phyloP scores from a whole-genome alignment of 1,140 invertebrate species.

The Trichogramma pretiosum region DNA sequence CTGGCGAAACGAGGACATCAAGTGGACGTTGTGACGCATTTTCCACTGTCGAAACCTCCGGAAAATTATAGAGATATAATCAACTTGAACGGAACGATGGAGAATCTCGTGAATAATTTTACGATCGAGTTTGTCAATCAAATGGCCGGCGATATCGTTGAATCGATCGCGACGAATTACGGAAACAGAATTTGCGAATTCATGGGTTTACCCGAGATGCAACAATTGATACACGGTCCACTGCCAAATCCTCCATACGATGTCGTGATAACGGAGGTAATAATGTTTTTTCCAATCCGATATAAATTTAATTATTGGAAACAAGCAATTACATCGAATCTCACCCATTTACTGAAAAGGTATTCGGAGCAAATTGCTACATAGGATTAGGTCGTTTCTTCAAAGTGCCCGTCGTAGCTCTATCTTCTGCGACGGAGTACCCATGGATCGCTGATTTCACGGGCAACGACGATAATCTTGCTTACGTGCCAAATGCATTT shows the following conservation, averaged over 20 bases:
- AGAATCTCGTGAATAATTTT: neutral
- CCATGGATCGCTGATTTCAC: neutral
- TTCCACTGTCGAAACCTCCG: conserved; percentile 23
- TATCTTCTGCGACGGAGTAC: conserved; percentile 1
- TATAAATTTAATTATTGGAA: neutral
- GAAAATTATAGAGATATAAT: conserved; percentile 30
- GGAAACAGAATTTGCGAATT: conserved; percentile 8
- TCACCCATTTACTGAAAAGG: too few relatives aligned
- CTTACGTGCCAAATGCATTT: neutral
- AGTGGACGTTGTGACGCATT: conserved; percentile 31
- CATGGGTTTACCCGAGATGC: conserved; percentile 3
- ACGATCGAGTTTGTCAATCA: neutral
- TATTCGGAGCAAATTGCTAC: neutral
- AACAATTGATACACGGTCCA: neutral
- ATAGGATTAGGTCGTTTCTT: neutral
- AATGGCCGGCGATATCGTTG: neutral
- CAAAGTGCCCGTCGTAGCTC: conserved; percentile 9
- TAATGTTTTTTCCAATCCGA: neutral
- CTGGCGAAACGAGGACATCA: conserved; percentile 43
- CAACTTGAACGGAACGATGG: conserved; percentile 19
- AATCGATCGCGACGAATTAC: too few relatives aligned
- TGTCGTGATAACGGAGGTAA: neutral
- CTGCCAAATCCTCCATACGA: neutral
- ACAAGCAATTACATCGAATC: neutral
- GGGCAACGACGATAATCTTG: neutral